Base-by-base conservation (phyloP, 64 coral and sea anemone species). In the Platygyra sinensis region DNA sequence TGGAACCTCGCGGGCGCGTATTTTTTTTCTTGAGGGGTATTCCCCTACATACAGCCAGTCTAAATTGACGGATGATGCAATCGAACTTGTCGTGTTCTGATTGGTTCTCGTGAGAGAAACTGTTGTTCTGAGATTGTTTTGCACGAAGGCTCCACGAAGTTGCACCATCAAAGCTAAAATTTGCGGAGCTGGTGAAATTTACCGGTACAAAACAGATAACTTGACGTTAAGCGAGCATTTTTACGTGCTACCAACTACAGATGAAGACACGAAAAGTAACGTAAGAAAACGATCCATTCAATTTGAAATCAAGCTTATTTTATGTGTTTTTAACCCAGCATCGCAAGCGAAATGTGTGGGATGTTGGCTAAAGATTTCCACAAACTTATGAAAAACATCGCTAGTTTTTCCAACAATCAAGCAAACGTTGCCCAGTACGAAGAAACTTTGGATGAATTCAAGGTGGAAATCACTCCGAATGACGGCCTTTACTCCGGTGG, bases 401-500 rank as follows among this genome's bases (percentile, higher is more conserved):
- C 73, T 10, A 96, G 90, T 22, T 92, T 96, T 67, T 90, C 91
- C 30, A 90, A 89, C 78, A 90, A 90, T 17, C 95, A 96, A 77
- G 95, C 79, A 7, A 74, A 91, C 73, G 69, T 96, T 50, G 28
- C 74, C 16, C 19, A 96, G 28, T 96, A 65, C 83, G 72, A 93
- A 32, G 95, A 96, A 86, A 80, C 88, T 50, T n/a, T 94, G 11
- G 52, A 80, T 32, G 82, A 86, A n/a, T 93, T 96, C 75, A 62
- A 67, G 36, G 86, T 96, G 17, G 69, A 96, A 87, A 96, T 96
- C 30, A 75, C 86, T 42, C 95, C 95, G 84, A 90, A 73, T 29
- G 91, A 96, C 76, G 95, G 95, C 25, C 22, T 80, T 75, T 96
- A 96, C 73, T 62, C 51, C 60, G 73, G 92, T 30, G 95, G 95